Conservation (phyloP, 23 tunicate genomes). For the Ciona savignyi region DNA sequence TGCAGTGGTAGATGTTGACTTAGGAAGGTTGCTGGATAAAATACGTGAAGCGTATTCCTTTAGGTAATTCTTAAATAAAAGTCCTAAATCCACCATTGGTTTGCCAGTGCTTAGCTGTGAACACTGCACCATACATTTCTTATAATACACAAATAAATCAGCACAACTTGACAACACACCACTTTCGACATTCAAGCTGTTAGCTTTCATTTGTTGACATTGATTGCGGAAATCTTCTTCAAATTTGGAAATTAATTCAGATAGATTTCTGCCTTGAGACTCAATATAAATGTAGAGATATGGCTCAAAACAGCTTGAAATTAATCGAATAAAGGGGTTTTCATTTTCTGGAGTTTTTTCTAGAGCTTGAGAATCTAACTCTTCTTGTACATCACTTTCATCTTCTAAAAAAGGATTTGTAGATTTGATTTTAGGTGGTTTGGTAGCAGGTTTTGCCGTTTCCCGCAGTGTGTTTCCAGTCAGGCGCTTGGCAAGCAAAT, state of each 20-base stretch:
- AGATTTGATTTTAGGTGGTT: not conserved
- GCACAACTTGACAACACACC: conserved; percentile 84
- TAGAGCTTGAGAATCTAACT: conserved; percentile 3
- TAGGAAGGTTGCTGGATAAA: conserved; percentile 67
- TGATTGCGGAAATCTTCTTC: conserved; percentile 57
- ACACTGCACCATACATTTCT: conserved; percentile 90
- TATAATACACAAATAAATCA: conserved; percentile 87
- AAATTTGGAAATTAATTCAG: conserved; percentile 64
- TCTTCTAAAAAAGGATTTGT: conserved; percentile 66
- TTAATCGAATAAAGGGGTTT: conserved; percentile 60
- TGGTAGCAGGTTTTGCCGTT: not conserved
- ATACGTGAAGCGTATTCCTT: conserved; percentile 53
- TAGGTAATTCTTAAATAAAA: conserved; percentile 67
- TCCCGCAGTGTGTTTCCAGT: conserved; percentile 57
- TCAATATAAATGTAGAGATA: conserved; percentile 75
- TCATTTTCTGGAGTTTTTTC: not conserved
- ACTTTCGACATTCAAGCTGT: conserved; percentile 16
- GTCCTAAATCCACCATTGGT: conserved; percentile 66
- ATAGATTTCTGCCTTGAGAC: conserved; percentile 73
- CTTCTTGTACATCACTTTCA: conserved; percentile 10
- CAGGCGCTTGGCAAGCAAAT: conserved; percentile 54
- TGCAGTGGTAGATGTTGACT: conserved; percentile 33
- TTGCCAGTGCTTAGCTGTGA: conserved; percentile 85
- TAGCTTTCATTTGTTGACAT: conserved; percentile 24
- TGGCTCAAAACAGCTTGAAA: conserved; percentile 76